Evolutionary conservation across 92 coral and sea anemone genomes (phyloP).

Genomic region (Porites rus): DNA sequence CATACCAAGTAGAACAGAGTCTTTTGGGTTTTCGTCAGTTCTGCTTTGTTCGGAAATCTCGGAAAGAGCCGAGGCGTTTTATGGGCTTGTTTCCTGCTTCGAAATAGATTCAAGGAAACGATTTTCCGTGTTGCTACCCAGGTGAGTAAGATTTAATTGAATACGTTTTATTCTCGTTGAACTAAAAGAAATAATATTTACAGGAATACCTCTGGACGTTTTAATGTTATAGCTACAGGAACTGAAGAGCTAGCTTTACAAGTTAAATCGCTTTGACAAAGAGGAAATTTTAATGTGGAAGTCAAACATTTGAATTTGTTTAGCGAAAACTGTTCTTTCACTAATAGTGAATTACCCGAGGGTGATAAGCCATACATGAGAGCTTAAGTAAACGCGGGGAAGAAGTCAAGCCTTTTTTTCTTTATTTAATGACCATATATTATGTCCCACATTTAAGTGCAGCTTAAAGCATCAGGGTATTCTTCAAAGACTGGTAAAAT

Average conservation of each 20-base stretch:
- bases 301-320: constrained; percentile 41
- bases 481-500: neutral
- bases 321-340: constrained; percentile 27
- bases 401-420: neutral
- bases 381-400: neutral
- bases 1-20: neutral
- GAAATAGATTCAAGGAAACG: neutral
- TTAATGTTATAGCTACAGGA: neutral
- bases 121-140: neutral
- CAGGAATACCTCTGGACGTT: constrained; percentile 1
- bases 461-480: neutral
- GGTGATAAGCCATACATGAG: neutral
- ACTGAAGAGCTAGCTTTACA: neutral
- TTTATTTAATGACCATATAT: neutral
- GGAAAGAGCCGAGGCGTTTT: too few relatives aligned
- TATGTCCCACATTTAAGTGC: neutral
- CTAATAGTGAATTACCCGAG: constrained; percentile 15
- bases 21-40: too few relatives aligned
- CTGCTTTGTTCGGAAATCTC: too few relatives aligned
- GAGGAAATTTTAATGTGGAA: constrained; percentile 11
- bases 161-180: neutral
- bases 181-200: neutral
- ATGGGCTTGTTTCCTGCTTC: neutral
- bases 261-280: neutral
- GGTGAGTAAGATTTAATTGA: constrained; percentile 5